Conservation (phyloP, 2,797 vertebrate species). For the Mionectes olivaceus region DNA sequence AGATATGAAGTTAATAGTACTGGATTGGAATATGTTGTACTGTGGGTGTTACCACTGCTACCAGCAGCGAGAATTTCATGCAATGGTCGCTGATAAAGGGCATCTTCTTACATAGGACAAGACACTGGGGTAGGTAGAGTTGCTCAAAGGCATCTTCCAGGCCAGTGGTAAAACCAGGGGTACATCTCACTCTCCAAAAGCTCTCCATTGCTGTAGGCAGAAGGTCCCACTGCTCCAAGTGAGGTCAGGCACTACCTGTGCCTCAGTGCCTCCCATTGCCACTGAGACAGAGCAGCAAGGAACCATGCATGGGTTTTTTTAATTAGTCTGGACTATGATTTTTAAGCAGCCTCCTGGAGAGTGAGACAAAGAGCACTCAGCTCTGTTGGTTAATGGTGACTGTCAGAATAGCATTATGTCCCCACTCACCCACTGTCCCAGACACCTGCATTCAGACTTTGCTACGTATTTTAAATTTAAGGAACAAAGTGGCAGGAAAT, state of each 20-base stretch:
- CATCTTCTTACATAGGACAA: not conserved
- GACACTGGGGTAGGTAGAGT: not conserved
- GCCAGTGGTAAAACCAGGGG: not conserved
- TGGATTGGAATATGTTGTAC: not conserved
- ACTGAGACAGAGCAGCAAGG: not conserved
- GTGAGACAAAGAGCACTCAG: not conserved
- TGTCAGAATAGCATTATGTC: not conserved
- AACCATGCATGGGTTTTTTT: accelerated
- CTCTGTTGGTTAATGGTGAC: not conserved
- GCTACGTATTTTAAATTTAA: not conserved
- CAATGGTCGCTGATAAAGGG: not conserved
- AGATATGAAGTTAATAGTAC: not conserved
- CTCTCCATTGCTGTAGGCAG: not conserved
- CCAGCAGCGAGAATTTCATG: not conserved
- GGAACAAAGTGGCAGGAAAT: not conserved
- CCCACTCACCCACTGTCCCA: not conserved
- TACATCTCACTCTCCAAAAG: not conserved
- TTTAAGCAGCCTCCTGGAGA: not conserved
- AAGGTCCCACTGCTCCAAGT: not conserved
- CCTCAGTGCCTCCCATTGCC: accelerated
- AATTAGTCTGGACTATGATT: not conserved
- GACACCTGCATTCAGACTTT: not conserved
- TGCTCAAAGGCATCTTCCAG: not conserved
- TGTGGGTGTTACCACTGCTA: not conserved
- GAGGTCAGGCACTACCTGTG: not conserved